Evolutionary conservation across 2,113 vertebrate species (phyloP).

Genomic region (Limanda limanda): DNA sequence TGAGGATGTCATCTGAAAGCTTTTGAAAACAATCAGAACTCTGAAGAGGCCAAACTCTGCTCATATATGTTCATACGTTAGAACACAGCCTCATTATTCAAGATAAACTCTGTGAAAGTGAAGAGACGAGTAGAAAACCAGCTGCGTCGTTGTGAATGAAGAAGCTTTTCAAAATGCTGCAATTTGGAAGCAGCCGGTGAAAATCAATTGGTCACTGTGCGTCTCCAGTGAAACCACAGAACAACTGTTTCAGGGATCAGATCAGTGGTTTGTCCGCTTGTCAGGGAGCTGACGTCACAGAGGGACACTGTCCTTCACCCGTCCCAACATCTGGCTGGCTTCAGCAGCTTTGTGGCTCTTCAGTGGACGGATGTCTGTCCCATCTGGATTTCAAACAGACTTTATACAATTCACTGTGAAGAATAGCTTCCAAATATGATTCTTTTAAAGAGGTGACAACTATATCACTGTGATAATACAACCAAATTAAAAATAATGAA

Average conservation of each 20-base stretch:
- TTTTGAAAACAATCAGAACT: too few relatives aligned
- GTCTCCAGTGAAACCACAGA: constrained; percentile 11
- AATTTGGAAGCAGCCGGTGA: not conserved
- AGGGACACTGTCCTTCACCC: not conserved
- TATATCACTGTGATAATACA: too few relatives aligned
- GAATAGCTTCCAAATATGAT: too few relatives aligned
- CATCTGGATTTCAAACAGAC: too few relatives aligned
- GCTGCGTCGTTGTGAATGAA: not conserved
- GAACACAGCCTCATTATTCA: too few relatives aligned
- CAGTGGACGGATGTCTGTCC: not conserved
- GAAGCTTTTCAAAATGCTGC: not conserved
- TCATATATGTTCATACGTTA: too few relatives aligned
- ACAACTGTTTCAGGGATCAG: constrained; percentile 32
- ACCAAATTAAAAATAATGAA: not conserved
- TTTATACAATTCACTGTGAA: too few relatives aligned
- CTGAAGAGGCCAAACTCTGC: too few relatives aligned
- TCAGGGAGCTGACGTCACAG: constrained; percentile 3
- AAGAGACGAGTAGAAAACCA: not conserved
- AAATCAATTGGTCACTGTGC: constrained; percentile 28
- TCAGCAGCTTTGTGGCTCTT: not conserved
- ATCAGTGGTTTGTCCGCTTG: constrained; percentile 8
- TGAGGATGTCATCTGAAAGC: too few relatives aligned
- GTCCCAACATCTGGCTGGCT: constrained; percentile 4
- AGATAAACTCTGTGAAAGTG: not conserved
- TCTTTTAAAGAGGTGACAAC: too few relatives aligned